Evolutionary conservation across 2,888 invertebrate species (phyloP).

Genomic region (Temnothorax unifasciatus): DNA sequence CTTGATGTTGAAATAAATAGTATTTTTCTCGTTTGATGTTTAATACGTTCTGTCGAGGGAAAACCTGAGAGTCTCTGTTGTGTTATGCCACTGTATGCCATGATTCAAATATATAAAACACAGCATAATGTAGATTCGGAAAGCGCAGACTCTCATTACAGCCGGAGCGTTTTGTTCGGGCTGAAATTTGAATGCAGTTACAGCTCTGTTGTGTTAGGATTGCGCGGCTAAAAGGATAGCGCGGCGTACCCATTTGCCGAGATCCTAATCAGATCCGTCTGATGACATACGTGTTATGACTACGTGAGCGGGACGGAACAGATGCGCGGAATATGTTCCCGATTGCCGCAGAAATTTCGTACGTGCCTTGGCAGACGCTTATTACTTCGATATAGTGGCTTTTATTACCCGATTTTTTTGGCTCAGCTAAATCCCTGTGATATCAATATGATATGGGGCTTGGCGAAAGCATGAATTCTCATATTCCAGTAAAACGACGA

Average conservation of each 20-base stretch:
- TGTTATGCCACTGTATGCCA: background rate
- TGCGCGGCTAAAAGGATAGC: slow-evolving; percentile 37
- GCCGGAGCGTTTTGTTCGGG: background rate
- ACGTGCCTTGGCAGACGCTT: slow-evolving; percentile 19
- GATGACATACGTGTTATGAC: slow-evolving; percentile 57
- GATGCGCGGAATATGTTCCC: slow-evolving; percentile 48
- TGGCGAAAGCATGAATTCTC: background rate
- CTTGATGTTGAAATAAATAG: background rate
- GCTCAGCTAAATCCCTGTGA: background rate
- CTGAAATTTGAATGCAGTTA: slow-evolving; percentile 23
- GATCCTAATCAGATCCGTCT: slow-evolving; percentile 55
- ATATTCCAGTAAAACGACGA: background rate
- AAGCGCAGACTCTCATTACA: slow-evolving; percentile 8
- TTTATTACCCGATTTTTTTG: slow-evolving; percentile 11
- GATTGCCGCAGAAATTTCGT: slow-evolving; percentile 39
- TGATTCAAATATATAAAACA: slow-evolving; percentile 17
- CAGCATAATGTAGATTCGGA: background rate
- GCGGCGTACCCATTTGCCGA: slow-evolving; percentile 19
- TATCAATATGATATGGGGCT: background rate
- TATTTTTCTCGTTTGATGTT: background rate
- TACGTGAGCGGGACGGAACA: slow-evolving; percentile 36
- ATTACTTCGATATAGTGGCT: background rate
- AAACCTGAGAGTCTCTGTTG: background rate
- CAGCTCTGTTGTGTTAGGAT: slow-evolving; percentile 27
- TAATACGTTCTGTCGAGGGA: background rate